Conservation (phyloP, 1,140 invertebrate species). For the Helicorthomorpha holstii region DNA sequence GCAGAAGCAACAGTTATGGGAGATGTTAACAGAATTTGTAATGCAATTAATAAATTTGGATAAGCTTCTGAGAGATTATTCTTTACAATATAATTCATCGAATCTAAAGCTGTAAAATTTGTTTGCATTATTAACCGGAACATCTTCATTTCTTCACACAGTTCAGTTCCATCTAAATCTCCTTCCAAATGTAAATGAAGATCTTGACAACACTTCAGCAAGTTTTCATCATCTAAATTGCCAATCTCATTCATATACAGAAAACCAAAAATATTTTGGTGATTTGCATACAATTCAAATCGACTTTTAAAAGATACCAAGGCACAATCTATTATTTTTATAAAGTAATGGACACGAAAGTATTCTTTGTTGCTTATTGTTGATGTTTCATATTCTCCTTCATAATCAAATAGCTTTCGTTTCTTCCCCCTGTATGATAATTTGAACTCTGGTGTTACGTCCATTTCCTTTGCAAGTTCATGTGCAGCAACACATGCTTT, state of each 20-base stretch:
- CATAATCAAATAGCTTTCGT: background rate
- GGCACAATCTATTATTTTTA: background rate
- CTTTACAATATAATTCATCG: background rate
- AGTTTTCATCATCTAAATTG: background rate
- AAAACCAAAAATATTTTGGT: background rate
- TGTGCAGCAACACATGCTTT: background rate
- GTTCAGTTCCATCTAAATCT: background rate
- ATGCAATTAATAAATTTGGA: background rate
- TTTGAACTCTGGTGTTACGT: background rate
- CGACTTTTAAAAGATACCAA: background rate
- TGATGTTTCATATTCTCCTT: background rate
- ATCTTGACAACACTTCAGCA: background rate
- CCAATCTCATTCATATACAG: background rate
- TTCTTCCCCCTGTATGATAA: background rate
- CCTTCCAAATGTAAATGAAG: background rate
- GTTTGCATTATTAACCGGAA: background rate
- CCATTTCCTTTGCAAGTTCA: background rate
- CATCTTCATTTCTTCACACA: background rate
- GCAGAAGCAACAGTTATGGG: conserved; percentile 11
- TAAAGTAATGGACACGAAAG: background rate
- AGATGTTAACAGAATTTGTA: conserved; percentile 8
- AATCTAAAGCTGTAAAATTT: background rate
- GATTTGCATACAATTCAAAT: background rate
- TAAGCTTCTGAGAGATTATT: background rate
- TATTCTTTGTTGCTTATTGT: background rate